Evolutionary conservation across 2,888 invertebrate genomes (phyloP).

Genomic region (Branchipolynoe longqiensis): DNA sequence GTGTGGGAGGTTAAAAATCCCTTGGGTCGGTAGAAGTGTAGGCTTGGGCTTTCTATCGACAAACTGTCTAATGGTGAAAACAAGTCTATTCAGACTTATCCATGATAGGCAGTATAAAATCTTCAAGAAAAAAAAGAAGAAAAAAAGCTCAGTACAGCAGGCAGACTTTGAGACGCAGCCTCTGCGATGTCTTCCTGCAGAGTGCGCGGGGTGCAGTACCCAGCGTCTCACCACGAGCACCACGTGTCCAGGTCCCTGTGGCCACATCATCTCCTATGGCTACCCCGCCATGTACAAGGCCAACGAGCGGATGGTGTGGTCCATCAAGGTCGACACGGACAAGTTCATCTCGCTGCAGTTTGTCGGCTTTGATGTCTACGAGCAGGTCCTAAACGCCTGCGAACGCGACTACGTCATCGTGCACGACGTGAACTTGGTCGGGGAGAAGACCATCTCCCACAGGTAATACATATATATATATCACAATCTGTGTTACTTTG

Average conservation of each 20-base stretch:
- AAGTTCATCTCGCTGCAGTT: slow-evolving; percentile 14
- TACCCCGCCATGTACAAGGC: slow-evolving; percentile 15
- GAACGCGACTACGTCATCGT: slow-evolving; percentile 30
- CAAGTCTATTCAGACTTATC: too few relatives aligned
- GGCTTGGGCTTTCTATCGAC: too few relatives aligned
- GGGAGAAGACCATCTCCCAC: neutral
- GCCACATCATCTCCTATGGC: slow-evolving; percentile 46
- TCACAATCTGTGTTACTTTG: neutral
- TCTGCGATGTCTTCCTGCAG: neutral
- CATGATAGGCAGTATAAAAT: too few relatives aligned
- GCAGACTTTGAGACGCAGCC: too few relatives aligned
- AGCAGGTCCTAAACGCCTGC: neutral
- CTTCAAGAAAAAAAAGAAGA: too few relatives aligned
- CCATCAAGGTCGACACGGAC: slow-evolving; percentile 2
- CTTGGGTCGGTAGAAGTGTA: too few relatives aligned
- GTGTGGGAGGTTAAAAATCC: too few relatives aligned
- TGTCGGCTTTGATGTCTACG: slow-evolving; percentile 25
- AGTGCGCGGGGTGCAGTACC: slow-evolving; percentile 23
- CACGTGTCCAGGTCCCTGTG: slow-evolving; percentile 4
- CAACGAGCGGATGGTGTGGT: slow-evolving; percentile 36
- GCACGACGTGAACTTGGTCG: slow-evolving; percentile 25
- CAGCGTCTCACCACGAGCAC: neutral
- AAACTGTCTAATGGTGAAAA: too few relatives aligned
- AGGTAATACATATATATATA: neutral
- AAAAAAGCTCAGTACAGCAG: too few relatives aligned